A percentile compares a stretch with the other conserved stretches of the same genome.
Conservation (phyloP, 2,797 vertebrate species). For the Nasua narica region DNA sequence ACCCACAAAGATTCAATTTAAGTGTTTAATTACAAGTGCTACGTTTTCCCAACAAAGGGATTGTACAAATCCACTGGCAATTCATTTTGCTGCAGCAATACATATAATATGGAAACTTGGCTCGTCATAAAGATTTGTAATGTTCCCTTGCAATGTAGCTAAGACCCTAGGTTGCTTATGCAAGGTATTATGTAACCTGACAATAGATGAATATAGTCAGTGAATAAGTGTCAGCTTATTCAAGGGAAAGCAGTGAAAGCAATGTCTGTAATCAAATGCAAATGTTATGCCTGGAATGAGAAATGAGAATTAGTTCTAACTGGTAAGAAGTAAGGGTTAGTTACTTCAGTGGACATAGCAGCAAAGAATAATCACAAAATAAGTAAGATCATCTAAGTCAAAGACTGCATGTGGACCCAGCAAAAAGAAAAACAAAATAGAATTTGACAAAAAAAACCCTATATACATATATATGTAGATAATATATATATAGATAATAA, state of each 20-base stretch:
- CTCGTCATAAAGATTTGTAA: not conserved
- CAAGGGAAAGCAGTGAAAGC: not conserved
- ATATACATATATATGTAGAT: too few relatives aligned
- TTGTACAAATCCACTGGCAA: not conserved
- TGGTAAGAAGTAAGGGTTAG: not conserved
- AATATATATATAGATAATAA: too few relatives aligned
- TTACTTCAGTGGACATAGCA: not conserved
- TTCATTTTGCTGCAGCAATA: not conserved
- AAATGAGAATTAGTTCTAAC: not conserved
- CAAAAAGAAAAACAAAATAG: not conserved
- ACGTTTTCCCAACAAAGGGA: not conserved
- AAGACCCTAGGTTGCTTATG: not conserved
- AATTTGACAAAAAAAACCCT: not conserved
- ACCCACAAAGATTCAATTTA: not conserved
- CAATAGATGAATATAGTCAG: not conserved
- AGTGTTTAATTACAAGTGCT: not conserved
- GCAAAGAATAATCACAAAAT: not conserved
- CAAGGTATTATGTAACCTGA: not conserved
- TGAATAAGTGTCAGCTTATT: not conserved
- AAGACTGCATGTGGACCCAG: not conserved
- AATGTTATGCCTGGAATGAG: not conserved
- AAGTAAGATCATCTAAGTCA: not conserved
- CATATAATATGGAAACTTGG: too few relatives aligned
- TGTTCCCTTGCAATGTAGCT: not conserved
- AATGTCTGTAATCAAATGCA: not conserved